These are phyloP conservation scores for Pao palembangensis DNA, from an alignment of 2,113 vertebrate species.

Conservation along the genomic window DNA sequence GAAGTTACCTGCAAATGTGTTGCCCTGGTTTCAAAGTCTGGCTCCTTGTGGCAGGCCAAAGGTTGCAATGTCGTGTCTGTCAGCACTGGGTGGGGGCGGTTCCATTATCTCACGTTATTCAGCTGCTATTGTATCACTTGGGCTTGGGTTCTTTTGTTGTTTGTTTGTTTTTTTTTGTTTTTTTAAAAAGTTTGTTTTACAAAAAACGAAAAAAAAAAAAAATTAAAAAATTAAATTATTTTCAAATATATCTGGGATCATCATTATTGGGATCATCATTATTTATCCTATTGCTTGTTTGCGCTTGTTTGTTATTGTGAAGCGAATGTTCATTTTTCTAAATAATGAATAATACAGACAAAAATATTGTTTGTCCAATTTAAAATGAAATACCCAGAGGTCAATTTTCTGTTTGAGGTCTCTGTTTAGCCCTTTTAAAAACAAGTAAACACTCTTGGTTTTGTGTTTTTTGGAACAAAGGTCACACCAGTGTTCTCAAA, in stretches of 20 bases:
- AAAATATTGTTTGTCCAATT: no score
- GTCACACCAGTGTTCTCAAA: constrained; percentile 1
- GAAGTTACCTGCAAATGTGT: constrained; percentile 57
- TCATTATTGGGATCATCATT: no score
- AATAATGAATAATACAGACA: not conserved
- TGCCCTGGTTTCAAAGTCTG: constrained; percentile 72
- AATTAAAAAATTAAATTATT: not conserved
- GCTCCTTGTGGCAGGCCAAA: constrained; percentile 76
- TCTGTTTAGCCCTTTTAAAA: not conserved
- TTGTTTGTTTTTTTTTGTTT: not conserved
- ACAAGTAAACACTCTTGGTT: not conserved
- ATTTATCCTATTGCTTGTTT: not conserved
- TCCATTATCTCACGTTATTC: constrained; percentile 25
- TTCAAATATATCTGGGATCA: no score
- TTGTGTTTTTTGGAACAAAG: constrained; percentile 16
- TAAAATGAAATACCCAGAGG: no score
- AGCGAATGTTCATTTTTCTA: constrained; percentile 1
- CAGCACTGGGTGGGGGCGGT: constrained; percentile 61
- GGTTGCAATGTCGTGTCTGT: constrained; percentile 61
- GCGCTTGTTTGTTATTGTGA: not conserved
- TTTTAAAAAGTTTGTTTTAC: no score
- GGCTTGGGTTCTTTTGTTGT: not conserved
- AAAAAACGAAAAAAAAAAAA: not conserved
- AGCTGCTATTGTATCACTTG: constrained; percentile 7
- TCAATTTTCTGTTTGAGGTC: not conserved